Conservation (phyloP, 1,140 invertebrate species). For the Thereuonema tuberculata region DNA sequence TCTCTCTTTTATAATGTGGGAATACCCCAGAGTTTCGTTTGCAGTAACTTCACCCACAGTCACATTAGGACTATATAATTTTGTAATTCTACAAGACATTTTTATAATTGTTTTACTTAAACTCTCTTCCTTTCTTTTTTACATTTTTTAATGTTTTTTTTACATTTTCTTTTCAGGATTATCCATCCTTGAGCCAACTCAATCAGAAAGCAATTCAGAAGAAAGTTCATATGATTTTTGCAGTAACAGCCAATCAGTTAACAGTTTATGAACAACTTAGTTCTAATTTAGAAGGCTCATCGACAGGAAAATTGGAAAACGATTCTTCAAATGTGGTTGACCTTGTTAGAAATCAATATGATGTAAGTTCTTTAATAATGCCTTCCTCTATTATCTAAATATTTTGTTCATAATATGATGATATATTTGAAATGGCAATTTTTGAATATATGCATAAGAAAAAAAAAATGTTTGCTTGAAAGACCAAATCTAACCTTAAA, state of each 20-base stretch:
- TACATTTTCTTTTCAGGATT: conserved; percentile 32
- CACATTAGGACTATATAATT: too few species aligned
- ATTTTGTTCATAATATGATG: too few species aligned
- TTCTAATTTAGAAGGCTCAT: conserved; percentile 31
- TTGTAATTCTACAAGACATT: too few species aligned
- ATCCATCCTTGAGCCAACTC: conserved; percentile 44
- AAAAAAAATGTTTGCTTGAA: too few species aligned
- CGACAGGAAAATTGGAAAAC: conserved; percentile 40
- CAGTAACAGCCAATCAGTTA: conserved; percentile 42
- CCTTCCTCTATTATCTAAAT: too few species aligned
- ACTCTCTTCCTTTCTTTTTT: not conserved
- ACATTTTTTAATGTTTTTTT: not conserved
- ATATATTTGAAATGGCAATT: too few species aligned
- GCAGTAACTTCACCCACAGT: too few species aligned
- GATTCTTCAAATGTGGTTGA: conserved; percentile 47
- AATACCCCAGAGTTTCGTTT: too few species aligned
- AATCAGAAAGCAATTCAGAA: conserved; percentile 42
- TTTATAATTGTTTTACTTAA: not conserved
- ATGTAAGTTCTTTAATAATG: not conserved
- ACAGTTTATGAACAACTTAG: conserved; percentile 39
- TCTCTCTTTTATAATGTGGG: too few species aligned
- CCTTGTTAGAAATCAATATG: conserved; percentile 39
- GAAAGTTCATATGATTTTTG: conserved; percentile 49
- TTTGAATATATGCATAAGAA: too few species aligned
- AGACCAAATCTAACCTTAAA: too few species aligned